phyloP scores from a whole-genome alignment of 1,140 invertebrate species.

The Drosophila insularis region DNA sequence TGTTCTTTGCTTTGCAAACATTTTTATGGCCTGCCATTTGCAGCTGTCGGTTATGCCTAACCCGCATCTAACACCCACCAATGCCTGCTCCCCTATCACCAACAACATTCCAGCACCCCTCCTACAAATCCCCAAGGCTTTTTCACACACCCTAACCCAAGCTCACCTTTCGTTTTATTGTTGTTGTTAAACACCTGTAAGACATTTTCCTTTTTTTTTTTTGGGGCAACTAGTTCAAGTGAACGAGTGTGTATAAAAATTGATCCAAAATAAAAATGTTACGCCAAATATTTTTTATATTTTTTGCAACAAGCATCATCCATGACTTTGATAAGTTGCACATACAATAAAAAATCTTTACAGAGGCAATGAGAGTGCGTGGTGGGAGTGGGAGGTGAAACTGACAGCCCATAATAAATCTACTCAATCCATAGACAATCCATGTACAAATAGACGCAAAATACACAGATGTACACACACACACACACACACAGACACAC shows the following conservation, averaged over 20 bases:
- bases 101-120: too few relatives aligned
- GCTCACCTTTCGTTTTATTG: constrained; percentile 61
- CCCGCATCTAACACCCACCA: not conserved
- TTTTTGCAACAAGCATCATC: not conserved
- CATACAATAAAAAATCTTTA: not conserved
- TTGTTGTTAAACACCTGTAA: constrained; percentile 76
- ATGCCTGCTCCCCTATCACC: not conserved
- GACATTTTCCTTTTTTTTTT: constrained; percentile 48
- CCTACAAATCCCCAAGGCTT: too few relatives aligned
- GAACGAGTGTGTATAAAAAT: constrained; percentile 2
- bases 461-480: constrained; percentile 6
- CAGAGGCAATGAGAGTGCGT: too few relatives aligned
- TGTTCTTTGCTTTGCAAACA: constrained; percentile 56
- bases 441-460: not conserved
- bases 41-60: constrained; percentile 51
- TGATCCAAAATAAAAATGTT: constrained; percentile 4
- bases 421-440: constrained; percentile 1
- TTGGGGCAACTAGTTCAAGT: not conserved
- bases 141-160: constrained; percentile 10
- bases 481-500: constrained; percentile 11
- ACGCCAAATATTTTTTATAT: not conserved
- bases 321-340: constrained; percentile 8
- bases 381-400: not conserved
- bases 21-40: constrained; percentile 77
- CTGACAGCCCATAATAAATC: not conserved